Percentiles rank a stretch among this genome's conserved stretches.
These are phyloP conservation scores for Allygus modestus DNA, from an alignment of 2,888 invertebrate species.

Conservation along the genomic window DNA sequence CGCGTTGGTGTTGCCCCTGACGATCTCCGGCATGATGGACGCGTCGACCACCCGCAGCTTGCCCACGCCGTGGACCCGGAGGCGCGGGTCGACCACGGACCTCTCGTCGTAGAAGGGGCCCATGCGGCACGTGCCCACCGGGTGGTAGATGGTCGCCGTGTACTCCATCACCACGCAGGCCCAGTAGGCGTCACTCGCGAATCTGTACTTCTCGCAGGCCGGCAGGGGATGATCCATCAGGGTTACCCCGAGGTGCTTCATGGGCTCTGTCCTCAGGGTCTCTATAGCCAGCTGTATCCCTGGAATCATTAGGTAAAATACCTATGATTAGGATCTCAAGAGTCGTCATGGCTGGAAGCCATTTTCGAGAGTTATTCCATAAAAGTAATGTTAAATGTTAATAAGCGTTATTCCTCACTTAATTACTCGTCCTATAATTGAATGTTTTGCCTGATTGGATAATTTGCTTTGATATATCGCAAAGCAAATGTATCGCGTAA, in stretches of 20 bases:
- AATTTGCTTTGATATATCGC: too few relatives aligned
- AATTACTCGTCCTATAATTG: too few relatives aligned
- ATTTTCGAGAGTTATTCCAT: too few relatives aligned
- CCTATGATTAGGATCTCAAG: too few relatives aligned
- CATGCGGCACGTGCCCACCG: constrained; percentile 73
- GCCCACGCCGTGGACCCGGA: constrained; percentile 80
- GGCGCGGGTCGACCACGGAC: constrained; percentile 74
- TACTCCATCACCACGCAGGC: constrained; percentile 81
- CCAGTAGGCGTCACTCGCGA: constrained; percentile 83
- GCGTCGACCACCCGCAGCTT: constrained; percentile 84
- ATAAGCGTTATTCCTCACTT: too few relatives aligned
- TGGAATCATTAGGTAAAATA: too few relatives aligned
- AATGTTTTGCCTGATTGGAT: too few relatives aligned
- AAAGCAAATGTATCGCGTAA: too few relatives aligned
- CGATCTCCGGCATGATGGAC: constrained; percentile 81
- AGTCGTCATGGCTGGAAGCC: too few relatives aligned
- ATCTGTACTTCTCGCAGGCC: constrained; percentile 76
- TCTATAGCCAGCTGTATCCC: constrained; percentile 79
- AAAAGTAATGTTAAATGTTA: too few relatives aligned
- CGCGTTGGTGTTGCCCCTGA: constrained; percentile 76
- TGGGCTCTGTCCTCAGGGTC: constrained; percentile 79
- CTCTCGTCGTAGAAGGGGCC: constrained; percentile 72
- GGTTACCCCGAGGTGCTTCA: constrained; percentile 78
- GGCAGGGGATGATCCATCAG: constrained; percentile 79
- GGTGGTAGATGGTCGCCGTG: constrained; percentile 84